Percentiles rank a stretch among this genome's conserved stretches.
Evolutionary conservation across 2,113 vertebrate species (phyloP).

Genomic region (Sigmodon hispidus): DNA sequence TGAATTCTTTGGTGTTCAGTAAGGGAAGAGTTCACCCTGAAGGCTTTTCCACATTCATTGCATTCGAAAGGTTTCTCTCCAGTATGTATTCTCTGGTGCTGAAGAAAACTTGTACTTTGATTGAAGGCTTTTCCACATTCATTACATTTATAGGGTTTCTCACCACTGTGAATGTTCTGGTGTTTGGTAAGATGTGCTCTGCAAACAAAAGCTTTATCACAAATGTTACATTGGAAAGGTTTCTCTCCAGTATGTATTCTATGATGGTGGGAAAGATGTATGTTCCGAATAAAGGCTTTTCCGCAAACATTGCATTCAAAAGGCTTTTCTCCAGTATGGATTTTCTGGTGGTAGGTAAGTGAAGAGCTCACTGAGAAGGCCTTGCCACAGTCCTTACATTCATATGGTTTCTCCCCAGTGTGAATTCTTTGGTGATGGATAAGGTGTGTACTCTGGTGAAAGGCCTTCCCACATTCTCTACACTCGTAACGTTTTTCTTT

Average conservation of each 20-base stretch:
- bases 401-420: slow-evolving; percentile 79
- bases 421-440: slow-evolving; percentile 81
- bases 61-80: slow-evolving; percentile 81
- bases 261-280: slow-evolving; percentile 76
- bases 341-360: slow-evolving; percentile 79
- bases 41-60: slow-evolving; percentile 77
- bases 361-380: slow-evolving; percentile 80
- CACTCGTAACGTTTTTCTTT: slow-evolving; percentile 78
- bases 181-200: slow-evolving; percentile 80
- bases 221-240: slow-evolving; percentile 77
- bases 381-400: slow-evolving; percentile 80
- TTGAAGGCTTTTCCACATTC: slow-evolving; percentile 79
- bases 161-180: slow-evolving; percentile 77
- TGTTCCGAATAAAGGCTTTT: slow-evolving; percentile 79
- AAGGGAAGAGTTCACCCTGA: slow-evolving; percentile 77
- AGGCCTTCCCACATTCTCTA: slow-evolving; percentile 82
- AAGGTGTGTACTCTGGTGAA: slow-evolving; percentile 80
- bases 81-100: slow-evolving; percentile 78
- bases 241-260: slow-evolving; percentile 81
- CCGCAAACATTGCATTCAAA: slow-evolving; percentile 78
- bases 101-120: slow-evolving; percentile 77
- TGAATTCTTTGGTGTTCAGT: slow-evolving; percentile 78
- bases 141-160: slow-evolving; percentile 75
- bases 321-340: slow-evolving; percentile 80
- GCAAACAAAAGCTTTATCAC: slow-evolving; percentile 80